Base-by-base conservation (phyloP, 2,113 vertebrate genomes). In the Okapia johnstoni region DNA sequence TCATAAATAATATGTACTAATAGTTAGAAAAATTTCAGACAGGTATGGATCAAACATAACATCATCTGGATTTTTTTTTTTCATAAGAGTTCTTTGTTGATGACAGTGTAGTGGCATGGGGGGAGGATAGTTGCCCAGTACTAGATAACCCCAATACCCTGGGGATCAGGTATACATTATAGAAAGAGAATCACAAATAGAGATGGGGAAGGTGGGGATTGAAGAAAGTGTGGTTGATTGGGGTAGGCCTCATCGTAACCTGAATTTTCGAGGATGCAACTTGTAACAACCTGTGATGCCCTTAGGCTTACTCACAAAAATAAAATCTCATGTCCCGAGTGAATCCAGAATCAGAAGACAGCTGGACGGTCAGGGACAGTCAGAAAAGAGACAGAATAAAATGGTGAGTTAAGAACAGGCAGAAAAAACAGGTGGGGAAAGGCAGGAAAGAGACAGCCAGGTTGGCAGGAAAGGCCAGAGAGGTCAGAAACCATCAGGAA, bases 71-170 rank as follows among this genome's bases (percentile, higher is more conserved):
- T 26, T 52, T 70, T 58, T 66, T 52, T 30, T 46, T 61, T 79
- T 79, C 4, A 28, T 90, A 86, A 97, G 57, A 92, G 66, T 57
- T 84, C 91, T 98, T 97, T 96, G 96, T 96, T 97, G 90, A 86
- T 90, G 83, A 95, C 83, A 96, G 93, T 96, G 85, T 73, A 96
- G 81, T 95, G 86, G 88, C 91, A 83, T 87, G 21, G 16, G 15
- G 43, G 26, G 66, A 84, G 52, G 85, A 46, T 17, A 48, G 52
- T 33, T 11, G 85, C 76, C 8, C 36, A 81, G 23, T 12, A 48
- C 83, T 54, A 77, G 80, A 58, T 57, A 77, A 43, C 17, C 87
- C 92, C 57, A 57, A 36, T 54, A 66, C 76, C 52, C 23, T 19
- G 36, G 83, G 87, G 60, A 40, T 96, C 85, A 93, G 57, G 88